A percentile compares a stretch with the other conserved stretches of the same genome.
Conservation (phyloP, 2,113 vertebrate genomes). For the Tonatia bakeri region DNA sequence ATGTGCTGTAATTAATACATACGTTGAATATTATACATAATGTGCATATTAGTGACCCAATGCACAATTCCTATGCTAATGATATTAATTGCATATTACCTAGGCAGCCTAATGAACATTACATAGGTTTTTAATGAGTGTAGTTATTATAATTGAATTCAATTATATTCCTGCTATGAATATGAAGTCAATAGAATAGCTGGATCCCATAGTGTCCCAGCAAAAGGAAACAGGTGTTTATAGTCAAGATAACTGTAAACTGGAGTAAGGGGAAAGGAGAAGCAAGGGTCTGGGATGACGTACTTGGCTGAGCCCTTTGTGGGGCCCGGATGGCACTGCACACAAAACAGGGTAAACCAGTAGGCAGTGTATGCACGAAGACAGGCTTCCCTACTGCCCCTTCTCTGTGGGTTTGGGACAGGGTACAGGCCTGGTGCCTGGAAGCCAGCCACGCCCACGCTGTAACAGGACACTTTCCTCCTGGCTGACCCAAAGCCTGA, state of each 20-base stretch:
- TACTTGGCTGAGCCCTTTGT: neutral
- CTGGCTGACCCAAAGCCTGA: neutral
- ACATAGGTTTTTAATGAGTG: slow-evolving; percentile 71
- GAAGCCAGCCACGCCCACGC: neutral
- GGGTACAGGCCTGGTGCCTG: neutral
- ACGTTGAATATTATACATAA: slow-evolving; percentile 46
- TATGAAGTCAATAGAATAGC: slow-evolving; percentile 48
- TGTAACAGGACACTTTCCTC: slow-evolving; percentile 56
- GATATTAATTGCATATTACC: slow-evolving; percentile 67
- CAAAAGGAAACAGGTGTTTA: slow-evolving; percentile 54
- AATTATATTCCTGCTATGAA: slow-evolving; percentile 67
- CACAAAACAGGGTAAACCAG: neutral
- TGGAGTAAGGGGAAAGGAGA: neutral
- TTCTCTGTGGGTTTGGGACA: neutral
- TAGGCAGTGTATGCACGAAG: neutral
- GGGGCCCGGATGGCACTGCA: neutral
- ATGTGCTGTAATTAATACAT: slow-evolving; percentile 59
- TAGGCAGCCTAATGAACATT: slow-evolving; percentile 72
- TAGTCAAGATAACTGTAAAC: neutral
- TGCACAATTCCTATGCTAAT: slow-evolving; percentile 69
- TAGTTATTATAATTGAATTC: slow-evolving; percentile 72
- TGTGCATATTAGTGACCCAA: slow-evolving; percentile 59
- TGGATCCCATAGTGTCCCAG: neutral
- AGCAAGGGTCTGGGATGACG: neutral
- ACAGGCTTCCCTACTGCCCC: neutral